phyloP scores from a whole-genome alignment of 2,113 vertebrate genomes.

The Cebus imitator region DNA sequence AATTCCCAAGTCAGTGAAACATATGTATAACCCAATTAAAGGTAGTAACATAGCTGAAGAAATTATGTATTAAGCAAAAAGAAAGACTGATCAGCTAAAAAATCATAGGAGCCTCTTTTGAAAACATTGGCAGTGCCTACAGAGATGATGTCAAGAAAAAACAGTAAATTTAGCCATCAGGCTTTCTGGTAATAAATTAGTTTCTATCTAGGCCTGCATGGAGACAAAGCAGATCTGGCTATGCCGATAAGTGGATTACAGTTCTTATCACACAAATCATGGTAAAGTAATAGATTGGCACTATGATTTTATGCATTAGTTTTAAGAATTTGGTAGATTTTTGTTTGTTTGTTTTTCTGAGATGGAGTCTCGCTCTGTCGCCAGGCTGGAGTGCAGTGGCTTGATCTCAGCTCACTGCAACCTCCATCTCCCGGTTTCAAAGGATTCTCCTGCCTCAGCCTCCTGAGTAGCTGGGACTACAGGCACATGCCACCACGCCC shows the following conservation, averaged over 20 bases:
- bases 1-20: not conserved
- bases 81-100: not conserved
- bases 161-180: not conserved
- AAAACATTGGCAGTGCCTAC: not conserved
- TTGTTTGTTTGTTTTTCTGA: not conserved
- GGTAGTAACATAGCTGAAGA: not conserved
- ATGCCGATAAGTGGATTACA: not conserved
- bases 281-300: not conserved
- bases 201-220: not conserved
- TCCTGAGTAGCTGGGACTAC: too few species aligned
- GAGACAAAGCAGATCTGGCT: not conserved
- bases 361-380: too few species aligned
- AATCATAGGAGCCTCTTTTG: not conserved
- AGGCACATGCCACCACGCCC: too few species aligned
- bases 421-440: too few species aligned
- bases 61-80: not conserved
- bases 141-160: not conserved
- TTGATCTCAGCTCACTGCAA: too few species aligned
- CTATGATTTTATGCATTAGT: not conserved
- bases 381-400: too few species aligned
- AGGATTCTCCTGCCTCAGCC: too few species aligned
- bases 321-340: not conserved
- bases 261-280: not conserved
- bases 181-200: not conserved
- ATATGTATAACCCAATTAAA: not conserved